Evolutionary conservation across 2,113 vertebrate species (phyloP).

Genomic region (Pyrgilauda ruficollis): DNA sequence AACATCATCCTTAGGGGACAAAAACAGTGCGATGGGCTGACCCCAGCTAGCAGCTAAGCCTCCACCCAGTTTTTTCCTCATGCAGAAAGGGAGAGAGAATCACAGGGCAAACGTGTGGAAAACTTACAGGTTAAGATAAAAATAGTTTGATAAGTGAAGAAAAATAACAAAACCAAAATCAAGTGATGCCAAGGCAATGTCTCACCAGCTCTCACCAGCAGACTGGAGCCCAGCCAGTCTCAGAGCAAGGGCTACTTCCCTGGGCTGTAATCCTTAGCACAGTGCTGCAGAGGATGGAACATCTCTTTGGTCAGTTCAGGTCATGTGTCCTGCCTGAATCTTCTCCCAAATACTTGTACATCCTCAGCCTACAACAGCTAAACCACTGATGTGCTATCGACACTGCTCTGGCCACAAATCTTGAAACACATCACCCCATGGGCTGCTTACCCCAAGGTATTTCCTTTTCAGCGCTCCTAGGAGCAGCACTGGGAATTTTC

Average conservation of each 20-base stretch:
- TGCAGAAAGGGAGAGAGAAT: background rate
- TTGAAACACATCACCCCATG: background rate
- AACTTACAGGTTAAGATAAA: background rate
- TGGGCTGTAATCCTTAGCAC: background rate
- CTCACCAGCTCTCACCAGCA: background rate
- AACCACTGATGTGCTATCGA: background rate
- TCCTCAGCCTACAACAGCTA: background rate
- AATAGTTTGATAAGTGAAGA: background rate
- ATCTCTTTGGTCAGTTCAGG: background rate
- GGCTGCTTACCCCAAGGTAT: background rate
- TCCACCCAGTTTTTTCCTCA: background rate
- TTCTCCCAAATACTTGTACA: background rate
- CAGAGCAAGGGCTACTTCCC: background rate
- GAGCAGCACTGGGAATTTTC: background rate
- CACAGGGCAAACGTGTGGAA: background rate
- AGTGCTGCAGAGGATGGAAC: accelerated
- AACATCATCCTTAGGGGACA: background rate
- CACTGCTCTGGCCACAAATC: background rate
- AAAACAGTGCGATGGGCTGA: background rate
- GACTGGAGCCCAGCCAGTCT: background rate
- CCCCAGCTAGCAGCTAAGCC: background rate
- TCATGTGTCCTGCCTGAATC: background rate
- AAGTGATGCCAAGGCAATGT: background rate
- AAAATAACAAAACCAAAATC: background rate
- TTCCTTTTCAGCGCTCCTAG: background rate